Evolutionary conservation across 2,888 invertebrate species (phyloP), one percentile per base, ranked within the genome.

Genomic region (Hyles lineata): DNA sequence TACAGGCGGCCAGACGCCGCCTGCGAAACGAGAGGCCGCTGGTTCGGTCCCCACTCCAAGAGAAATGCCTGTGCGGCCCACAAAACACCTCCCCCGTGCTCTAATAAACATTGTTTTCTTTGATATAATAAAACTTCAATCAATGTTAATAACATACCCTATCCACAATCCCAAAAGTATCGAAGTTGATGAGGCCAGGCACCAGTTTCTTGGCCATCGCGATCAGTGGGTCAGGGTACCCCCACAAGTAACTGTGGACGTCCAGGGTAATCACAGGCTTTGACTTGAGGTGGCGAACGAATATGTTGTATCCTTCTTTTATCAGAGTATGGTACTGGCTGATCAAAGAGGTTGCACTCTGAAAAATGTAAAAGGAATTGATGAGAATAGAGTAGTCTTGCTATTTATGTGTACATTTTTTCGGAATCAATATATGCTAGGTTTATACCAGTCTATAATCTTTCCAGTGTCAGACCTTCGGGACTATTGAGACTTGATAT

Each of bases 221-320:
- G 67, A 98, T 95, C 55, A 98, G 83, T 0, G 95, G 92, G 84
- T 98, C 97, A 11, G 97, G 96, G 85, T 97, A 97, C 1, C 97
- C 97, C 97, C 97, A 97, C n/a, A 98, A 89, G 82, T 96, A 96
- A 21, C 97, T 96, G 74, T 96, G 90, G 0, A 96, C 96, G 0
- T 95, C 94, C 21, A 96, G 82, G 58, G 95, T 94, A 25, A 97
- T 83, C 70, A 70, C 55, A 11, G 70, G 32, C 32, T 52, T 25
- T 3, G 70, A 70, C 5, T 58, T 58, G 1, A 70, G 70, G 11
- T 70, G 70, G 11, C 29, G 58, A 1, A 70, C 70, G n/a, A 55
- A 58, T 11, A 70, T 3, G n/a, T 58, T 70, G n/a, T 32, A 70
- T 0, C 55, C 70, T 11, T 55, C 29, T 19, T 11, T 52, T 32